Conservation (phyloP, 2,113 vertebrate species). For the Corapipo altera region DNA sequence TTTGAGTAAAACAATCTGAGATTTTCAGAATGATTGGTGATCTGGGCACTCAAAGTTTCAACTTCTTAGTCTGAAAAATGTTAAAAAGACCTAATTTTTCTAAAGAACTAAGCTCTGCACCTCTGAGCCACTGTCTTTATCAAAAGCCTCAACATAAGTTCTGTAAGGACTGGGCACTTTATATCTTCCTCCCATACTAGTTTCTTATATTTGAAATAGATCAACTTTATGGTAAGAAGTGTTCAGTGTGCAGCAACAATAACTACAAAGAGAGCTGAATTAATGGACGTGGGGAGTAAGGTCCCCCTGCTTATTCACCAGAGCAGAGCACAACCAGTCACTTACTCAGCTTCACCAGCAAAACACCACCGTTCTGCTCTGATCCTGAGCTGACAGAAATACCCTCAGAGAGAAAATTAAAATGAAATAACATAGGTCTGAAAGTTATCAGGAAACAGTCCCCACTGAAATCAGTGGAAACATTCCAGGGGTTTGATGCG, state of each 20-base stretch:
- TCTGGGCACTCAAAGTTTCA: neutral
- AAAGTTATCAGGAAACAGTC: neutral
- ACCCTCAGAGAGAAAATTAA: neutral
- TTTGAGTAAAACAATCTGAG: neutral
- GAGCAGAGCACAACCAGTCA: neutral
- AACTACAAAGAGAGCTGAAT: neutral
- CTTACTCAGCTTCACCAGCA: neutral
- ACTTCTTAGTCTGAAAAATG: neutral
- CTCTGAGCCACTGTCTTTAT: neutral
- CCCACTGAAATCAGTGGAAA: neutral
- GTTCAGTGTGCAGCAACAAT: neutral
- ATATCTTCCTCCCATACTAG: neutral
- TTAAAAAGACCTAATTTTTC: neutral
- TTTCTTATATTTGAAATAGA: neutral
- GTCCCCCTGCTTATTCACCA: neutral
- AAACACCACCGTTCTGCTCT: neutral
- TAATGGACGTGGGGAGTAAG: neutral
- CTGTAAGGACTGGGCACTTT: neutral
- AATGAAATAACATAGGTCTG: neutral
- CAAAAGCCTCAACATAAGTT: neutral
- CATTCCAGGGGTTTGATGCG: neutral
- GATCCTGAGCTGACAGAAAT: neutral
- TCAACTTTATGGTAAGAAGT: neutral
- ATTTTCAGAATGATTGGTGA: neutral
- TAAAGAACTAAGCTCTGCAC: neutral